Evolutionary conservation across 2,888 invertebrate species (phyloP).

Genomic region (Erebia ligea): DNA sequence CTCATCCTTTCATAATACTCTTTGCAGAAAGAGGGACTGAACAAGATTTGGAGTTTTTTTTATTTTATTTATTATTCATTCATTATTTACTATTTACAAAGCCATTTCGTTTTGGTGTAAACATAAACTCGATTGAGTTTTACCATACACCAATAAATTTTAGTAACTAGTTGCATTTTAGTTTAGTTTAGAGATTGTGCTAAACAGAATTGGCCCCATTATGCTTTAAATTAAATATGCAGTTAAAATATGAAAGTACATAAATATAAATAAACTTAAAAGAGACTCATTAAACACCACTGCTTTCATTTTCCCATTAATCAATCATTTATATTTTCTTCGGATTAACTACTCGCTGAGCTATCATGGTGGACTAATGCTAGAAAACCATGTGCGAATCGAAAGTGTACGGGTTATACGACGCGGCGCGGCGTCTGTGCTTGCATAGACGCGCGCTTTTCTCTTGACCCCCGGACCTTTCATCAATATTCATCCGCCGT

Average conservation of each 20-base stretch:
- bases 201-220: no score
- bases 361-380: constrained; percentile 20
- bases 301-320: constrained; percentile 4
- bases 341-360: constrained; percentile 1
- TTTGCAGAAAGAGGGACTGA: no score
- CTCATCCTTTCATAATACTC: no score
- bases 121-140: no score
- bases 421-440: constrained; percentile 23
- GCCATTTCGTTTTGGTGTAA: no score
- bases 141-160: no score
- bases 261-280: background rate
- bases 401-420: constrained; percentile 39
- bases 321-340: constrained; percentile 9
- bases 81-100: no score
- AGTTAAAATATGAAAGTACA: constrained; percentile 6
- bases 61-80: no score
- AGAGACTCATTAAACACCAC: background rate
- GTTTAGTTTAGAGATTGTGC: no score
- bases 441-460: constrained; percentile 39
- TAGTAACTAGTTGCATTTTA: no score
- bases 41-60: no score
- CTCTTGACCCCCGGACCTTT: constrained; percentile 48
- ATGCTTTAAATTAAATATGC: background rate
- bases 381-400: constrained; percentile 30
- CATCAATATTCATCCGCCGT: constrained; percentile 59